Conservation (phyloP, 1,140 invertebrate species). For the Ladona fulva region DNA sequence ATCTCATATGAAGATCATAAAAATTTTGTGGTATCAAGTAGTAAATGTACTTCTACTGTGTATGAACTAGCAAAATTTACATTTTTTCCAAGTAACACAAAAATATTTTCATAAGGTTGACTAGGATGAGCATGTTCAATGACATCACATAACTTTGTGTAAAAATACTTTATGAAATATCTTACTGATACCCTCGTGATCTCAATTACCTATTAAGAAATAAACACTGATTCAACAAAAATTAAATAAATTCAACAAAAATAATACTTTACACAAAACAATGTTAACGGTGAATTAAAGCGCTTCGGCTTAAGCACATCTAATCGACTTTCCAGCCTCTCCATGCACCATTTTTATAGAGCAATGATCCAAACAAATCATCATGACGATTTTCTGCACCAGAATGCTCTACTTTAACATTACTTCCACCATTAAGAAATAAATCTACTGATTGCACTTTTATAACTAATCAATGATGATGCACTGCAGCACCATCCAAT, state of each 20-base stretch:
- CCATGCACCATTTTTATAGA: not conserved
- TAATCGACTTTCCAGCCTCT: not conserved
- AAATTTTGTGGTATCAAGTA: not conserved
- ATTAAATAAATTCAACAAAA: constrained; percentile 11
- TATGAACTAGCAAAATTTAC: not conserved
- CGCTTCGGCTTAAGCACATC: not conserved
- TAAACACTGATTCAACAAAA: not conserved
- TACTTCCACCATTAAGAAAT: not conserved
- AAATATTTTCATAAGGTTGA: not conserved
- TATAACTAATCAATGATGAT: not conserved
- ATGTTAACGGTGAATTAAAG: not conserved
- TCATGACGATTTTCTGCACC: not conserved
- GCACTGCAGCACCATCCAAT: too few species aligned
- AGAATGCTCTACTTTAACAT: too few species aligned
- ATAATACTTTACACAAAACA: constrained; percentile 6
- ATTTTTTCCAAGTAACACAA: not conserved
- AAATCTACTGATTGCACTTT: not conserved
- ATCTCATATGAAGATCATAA: too few species aligned
- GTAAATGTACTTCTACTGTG: not conserved
- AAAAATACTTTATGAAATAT: constrained; percentile 9
- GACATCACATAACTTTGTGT: constrained; percentile 5
- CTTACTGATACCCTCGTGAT: not conserved
- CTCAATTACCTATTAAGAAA: not conserved
- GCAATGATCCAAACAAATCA: not conserved
- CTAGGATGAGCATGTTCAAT: constrained; percentile 9